Evolutionary conservation across 2,888 invertebrate genomes (phyloP), one percentile per base, ranked within the genome.

Genomic region (Phrixothrix hirtus): DNA sequence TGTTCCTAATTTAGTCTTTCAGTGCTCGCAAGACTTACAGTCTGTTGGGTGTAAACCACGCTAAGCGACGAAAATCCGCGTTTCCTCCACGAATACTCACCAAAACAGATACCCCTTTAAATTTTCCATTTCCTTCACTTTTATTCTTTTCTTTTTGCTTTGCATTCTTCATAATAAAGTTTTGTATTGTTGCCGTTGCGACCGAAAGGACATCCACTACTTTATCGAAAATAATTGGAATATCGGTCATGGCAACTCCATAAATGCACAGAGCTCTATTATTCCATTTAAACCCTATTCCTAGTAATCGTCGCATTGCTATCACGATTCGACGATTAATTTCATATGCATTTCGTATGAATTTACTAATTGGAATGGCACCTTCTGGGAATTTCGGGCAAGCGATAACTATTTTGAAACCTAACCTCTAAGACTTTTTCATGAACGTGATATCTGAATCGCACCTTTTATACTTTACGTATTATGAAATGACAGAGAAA

Each of bases 1-100:
- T 21, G n/a, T n/a, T n/a, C 44, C 42, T 31, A 38, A 10, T 53
- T 54, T 59, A 11, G 37, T 21, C 46, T 49, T 47, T 57, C 58
- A 58, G 29, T 21, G 1, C 16, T 36, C 36, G 21, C 17, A 36
- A 10, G 10, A 6, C 21, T 36, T 36, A 21, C 56, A 17, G 55
- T 59, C 9, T 60, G 14, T 11, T 51, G 45, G 17, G 53, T 1
- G 15, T n/a, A n/a, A n/a, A 52, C 45, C 10, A 55, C 57, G 35
- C 35, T 58, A 15, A 46, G 46, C 6, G 55, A 52, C 21, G 14
- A 13, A 32, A 32, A 32, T 32, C 13, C 32, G 2, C 32, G 13
- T 13, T 32, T 32, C 4, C 14, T 2, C 12, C 32, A 32, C 3
- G 32, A 13, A 41, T 7, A 32, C 15, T 36, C 29, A 15, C 16